phyloP scores from a whole-genome alignment of 35 echinoderm and acorn worm genomes.

The Lytechinus variegatus region DNA sequence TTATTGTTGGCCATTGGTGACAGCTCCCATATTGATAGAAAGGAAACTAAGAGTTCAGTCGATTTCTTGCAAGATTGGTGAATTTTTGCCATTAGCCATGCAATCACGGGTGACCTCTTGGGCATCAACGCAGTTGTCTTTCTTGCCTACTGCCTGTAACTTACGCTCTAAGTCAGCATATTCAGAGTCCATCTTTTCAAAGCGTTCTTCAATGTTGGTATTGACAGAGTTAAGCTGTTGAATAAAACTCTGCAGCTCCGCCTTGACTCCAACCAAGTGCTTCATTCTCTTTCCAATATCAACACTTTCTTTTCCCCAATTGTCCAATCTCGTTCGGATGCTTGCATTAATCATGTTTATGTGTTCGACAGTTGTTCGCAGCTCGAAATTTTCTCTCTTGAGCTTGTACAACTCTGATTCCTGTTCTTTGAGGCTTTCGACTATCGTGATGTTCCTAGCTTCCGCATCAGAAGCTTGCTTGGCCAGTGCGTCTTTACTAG shows the following conservation, averaged over 20 bases:
- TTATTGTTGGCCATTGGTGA: no score
- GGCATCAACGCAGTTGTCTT: background rate
- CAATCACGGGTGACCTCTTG: background rate
- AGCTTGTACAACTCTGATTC: conserved; percentile 47
- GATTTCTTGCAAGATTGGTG: background rate
- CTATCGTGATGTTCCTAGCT: conserved; percentile 25
- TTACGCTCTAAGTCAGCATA: conserved; percentile 67
- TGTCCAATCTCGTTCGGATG: conserved; percentile 58
- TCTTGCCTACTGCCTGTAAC: background rate
- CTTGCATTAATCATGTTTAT: conserved; percentile 63
- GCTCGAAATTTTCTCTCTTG: conserved; percentile 58
- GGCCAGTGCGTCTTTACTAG: conserved; percentile 23
- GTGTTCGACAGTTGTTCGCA: conserved; percentile 58
- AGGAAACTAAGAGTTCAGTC: background rate
- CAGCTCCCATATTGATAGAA: no score
- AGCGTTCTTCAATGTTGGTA: conserved; percentile 72
- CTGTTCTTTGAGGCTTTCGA: conserved; percentile 16
- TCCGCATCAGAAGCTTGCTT: conserved; percentile 48
- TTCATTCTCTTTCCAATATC: conserved; percentile 67
- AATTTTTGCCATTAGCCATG: background rate
- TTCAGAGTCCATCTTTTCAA: conserved; percentile 86
- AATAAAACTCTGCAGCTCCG: conserved; percentile 74
- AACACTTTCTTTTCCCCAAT: conserved; percentile 63
- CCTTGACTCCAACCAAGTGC: conserved; percentile 62
- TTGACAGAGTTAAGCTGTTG: conserved; percentile 72